Evolutionary conservation across 2,888 invertebrate genomes (phyloP).

Genomic region (Schizaphis graminum): DNA sequence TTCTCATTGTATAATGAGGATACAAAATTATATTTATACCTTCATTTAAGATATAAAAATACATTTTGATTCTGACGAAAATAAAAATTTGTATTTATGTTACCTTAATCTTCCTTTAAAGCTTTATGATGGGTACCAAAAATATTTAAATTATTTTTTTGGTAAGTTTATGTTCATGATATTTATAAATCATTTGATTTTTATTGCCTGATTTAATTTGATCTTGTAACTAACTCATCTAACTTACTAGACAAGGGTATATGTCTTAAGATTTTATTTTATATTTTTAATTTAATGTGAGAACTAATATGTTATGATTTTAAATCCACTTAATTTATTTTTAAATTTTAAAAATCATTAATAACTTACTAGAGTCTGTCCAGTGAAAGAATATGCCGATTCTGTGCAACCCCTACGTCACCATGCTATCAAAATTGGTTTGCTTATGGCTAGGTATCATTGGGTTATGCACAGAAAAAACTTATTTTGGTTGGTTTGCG

Average conservation of each 20-base stretch:
- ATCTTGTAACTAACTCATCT: neutral
- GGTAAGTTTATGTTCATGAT: neutral
- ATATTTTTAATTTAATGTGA: neutral
- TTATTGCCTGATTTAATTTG: neutral
- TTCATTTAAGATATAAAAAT: constrained; percentile 53
- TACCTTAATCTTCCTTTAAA: constrained; percentile 67
- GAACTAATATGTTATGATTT: no score
- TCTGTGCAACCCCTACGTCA: no score
- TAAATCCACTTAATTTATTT: neutral
- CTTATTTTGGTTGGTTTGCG: no score
- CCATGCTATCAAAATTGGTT: no score
- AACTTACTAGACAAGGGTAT: neutral
- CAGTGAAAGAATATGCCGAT: no score
- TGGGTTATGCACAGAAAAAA: no score
- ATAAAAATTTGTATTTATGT: constrained; percentile 67
- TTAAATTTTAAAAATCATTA: neutral
- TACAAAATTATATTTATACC: constrained; percentile 53
- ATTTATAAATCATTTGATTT: neutral
- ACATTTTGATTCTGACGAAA: constrained; percentile 52
- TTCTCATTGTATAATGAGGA: constrained; percentile 5
- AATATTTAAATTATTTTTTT: neutral
- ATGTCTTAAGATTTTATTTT: neutral
- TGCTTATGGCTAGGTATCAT: no score
- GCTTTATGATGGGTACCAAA: neutral
- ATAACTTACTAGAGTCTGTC: neutral